Conservation (phyloP, 2,888 invertebrate species). For the Cloeon dipterum region DNA sequence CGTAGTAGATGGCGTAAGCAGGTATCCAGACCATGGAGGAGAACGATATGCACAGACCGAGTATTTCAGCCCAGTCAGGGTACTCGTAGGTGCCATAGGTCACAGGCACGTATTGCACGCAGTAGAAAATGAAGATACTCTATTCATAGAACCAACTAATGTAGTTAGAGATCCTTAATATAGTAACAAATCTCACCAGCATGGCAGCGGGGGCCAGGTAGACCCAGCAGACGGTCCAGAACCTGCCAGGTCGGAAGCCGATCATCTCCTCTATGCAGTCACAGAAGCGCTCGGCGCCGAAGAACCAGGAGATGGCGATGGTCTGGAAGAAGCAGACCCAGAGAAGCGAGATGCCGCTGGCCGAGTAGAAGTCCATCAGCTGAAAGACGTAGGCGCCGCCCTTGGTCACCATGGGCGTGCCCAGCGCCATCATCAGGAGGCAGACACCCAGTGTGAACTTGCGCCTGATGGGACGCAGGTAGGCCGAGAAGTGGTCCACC, state of each 20-base stretch:
- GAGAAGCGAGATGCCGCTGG: slow-evolving; percentile 30
- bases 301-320: slow-evolving; percentile 32
- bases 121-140: slow-evolving; percentile 36
- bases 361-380: slow-evolving; percentile 28
- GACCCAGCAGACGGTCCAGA: slow-evolving; percentile 34
- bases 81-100: slow-evolving; percentile 31
- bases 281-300: slow-evolving; percentile 29
- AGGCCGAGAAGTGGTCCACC: slow-evolving; percentile 31
- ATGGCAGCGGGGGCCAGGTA: slow-evolving; percentile 32
- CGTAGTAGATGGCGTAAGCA: slow-evolving; percentile 32
- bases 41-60: slow-evolving; percentile 32
- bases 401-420: slow-evolving; percentile 35
- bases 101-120: slow-evolving; percentile 30
- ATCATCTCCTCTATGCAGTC: slow-evolving; percentile 39
- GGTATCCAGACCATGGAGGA: slow-evolving; percentile 44
- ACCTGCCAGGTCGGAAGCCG: slow-evolving; percentile 25
- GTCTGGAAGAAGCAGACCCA: slow-evolving; percentile 38
- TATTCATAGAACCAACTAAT: slow-evolving; percentile 15
- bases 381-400: slow-evolving; percentile 23
- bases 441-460: slow-evolving; percentile 38
- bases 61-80: slow-evolving; percentile 32
- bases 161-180: too few species aligned
- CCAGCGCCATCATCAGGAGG: slow-evolving; percentile 29
- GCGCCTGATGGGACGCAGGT: slow-evolving; percentile 30
- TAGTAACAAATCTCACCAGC: slow-evolving; percentile 32